A percentile compares a stretch with the other conserved stretches of the same genome.
These are phyloP conservation scores for Mohoua ochrocephala DNA, from an alignment of 2,113 vertebrate species.

Conservation along the genomic window DNA sequence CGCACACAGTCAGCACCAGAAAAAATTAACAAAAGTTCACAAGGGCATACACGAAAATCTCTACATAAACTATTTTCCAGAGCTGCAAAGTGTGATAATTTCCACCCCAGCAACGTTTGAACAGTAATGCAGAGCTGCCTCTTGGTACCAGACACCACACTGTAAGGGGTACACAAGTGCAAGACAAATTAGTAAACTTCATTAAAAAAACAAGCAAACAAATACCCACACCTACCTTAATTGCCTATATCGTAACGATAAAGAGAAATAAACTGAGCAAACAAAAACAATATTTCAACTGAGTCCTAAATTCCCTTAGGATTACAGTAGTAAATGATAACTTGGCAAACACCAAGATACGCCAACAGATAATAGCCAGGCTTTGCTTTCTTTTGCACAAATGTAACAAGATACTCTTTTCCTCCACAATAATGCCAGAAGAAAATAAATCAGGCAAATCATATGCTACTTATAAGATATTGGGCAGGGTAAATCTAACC, in stretches of 20 bases:
- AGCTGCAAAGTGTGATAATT: background rate
- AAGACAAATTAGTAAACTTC: background rate
- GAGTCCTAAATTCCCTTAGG: background rate
- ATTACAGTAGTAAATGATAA: background rate
- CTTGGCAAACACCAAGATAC: background rate
- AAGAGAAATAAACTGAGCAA: background rate
- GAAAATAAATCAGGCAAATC: background rate
- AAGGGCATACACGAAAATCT: background rate
- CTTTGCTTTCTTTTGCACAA: background rate
- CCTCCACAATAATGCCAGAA: background rate
- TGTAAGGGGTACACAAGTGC: background rate
- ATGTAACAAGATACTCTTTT: background rate
- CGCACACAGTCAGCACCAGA: background rate
- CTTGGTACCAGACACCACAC: background rate
- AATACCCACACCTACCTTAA: background rate
- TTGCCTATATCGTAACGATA: accelerated
- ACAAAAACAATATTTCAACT: background rate
- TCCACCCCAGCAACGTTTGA: background rate
- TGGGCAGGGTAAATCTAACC: background rate
- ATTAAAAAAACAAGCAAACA: background rate
- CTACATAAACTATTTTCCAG: background rate
- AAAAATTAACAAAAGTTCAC: background rate
- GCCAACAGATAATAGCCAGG: background rate
- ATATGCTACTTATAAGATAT: background rate
- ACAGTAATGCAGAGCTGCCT: background rate